Percentiles rank a stretch among this genome's conserved stretches.
These are phyloP conservation scores for Athripsodes cinereus DNA, from an alignment of 2,888 invertebrate genomes.

Conservation along the genomic window DNA sequence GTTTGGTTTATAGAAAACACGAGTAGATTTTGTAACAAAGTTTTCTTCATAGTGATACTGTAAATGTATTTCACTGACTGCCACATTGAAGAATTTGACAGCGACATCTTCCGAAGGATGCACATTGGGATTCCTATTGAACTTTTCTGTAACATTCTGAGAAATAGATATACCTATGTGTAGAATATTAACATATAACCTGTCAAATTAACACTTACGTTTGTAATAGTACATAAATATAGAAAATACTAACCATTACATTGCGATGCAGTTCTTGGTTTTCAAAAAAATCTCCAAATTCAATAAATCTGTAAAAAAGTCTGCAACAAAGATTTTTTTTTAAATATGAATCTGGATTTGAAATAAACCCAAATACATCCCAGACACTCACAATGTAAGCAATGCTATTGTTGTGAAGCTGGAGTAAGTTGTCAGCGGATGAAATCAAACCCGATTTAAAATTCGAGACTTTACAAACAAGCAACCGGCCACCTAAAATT, in stretches of 20 bases:
- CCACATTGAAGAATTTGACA: slow-evolving; percentile 56
- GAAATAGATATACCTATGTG: slow-evolving; percentile 11
- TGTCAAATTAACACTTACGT: too few species aligned
- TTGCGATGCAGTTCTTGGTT: slow-evolving; percentile 34
- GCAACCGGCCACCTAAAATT: too few species aligned
- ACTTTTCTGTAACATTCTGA: slow-evolving; percentile 58
- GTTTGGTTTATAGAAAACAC: slow-evolving; percentile 63
- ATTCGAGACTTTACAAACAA: too few species aligned
- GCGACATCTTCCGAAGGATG: slow-evolving; percentile 59
- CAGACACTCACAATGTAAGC: too few species aligned
- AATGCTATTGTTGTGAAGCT: too few species aligned
- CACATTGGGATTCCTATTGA: slow-evolving; percentile 49
- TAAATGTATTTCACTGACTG: slow-evolving; percentile 54
- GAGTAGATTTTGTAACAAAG: slow-evolving; percentile 56
- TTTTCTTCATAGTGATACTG: slow-evolving; percentile 59
- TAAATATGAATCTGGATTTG: too few species aligned
- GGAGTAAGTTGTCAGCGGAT: too few species aligned
- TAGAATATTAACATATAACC: background rate
- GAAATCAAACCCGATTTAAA: too few species aligned
- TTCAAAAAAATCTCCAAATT: slow-evolving; percentile 35
- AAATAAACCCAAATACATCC: too few species aligned
- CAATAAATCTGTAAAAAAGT: slow-evolving; percentile 36
- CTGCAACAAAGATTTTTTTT: slow-evolving; percentile 27
- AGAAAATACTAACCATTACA: slow-evolving; percentile 32
- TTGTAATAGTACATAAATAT: background rate